phyloP scores from a whole-genome alignment of 2,888 invertebrate species.

The Megastigmus dorsalis region DNA sequence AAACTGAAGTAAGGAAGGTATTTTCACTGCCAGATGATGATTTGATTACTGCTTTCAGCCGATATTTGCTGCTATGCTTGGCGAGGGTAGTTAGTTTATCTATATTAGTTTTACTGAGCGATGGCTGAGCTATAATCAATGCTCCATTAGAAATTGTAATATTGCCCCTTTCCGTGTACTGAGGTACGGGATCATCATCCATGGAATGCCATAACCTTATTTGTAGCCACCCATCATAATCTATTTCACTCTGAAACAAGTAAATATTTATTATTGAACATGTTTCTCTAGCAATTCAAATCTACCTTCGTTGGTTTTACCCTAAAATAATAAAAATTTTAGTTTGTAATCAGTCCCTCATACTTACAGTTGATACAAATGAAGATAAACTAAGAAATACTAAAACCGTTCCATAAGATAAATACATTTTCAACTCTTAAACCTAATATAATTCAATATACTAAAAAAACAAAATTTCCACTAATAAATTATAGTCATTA shows the following conservation, averaged over 20 bases:
- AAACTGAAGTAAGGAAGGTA: slow-evolving; percentile 85
- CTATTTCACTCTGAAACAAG: slow-evolving; percentile 78
- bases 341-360: too few relatives aligned
- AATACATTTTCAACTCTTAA: slow-evolving; percentile 39
- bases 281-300: too few relatives aligned
- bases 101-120: slow-evolving; percentile 77
- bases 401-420: slow-evolving; percentile 16
- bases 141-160: slow-evolving; percentile 83
- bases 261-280: too few relatives aligned
- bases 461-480: slow-evolving; percentile 11
- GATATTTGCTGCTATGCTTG: slow-evolving; percentile 83
- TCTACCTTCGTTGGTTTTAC: too few relatives aligned
- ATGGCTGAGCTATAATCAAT: slow-evolving; percentile 79
- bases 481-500: slow-evolving; percentile 44
- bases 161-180: slow-evolving; percentile 82
- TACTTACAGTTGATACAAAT: slow-evolving; percentile 49
- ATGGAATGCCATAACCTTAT: slow-evolving; percentile 83
- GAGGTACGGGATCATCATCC: slow-evolving; percentile 75
- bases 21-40: slow-evolving; percentile 81
- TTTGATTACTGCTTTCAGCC: slow-evolving; percentile 81
- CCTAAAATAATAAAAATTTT: too few relatives aligned
- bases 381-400: slow-evolving; percentile 37
- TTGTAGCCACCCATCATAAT: slow-evolving; percentile 85
- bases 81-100: slow-evolving; percentile 80
- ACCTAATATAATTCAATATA: not conserved